Percentiles rank a stretch among this genome's conserved stretches.
phyloP scores from a whole-genome alignment of 1,140 invertebrate species.

The Diuraphis noxia region DNA sequence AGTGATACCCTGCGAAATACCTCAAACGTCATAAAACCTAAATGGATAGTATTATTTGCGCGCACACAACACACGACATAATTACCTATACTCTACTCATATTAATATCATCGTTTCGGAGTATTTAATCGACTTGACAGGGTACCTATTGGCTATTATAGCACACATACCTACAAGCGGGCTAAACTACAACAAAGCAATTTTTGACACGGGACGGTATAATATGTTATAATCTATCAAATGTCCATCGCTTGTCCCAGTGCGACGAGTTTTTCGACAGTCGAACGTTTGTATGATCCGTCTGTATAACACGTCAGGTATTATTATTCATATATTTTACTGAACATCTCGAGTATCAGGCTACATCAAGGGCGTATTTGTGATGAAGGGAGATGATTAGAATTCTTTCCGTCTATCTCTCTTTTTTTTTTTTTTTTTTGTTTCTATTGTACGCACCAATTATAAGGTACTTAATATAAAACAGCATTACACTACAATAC shows the following conservation, averaged over 20 bases:
- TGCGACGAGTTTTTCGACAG: background rate
- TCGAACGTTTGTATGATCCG: background rate
- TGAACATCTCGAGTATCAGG: background rate
- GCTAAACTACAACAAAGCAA: background rate
- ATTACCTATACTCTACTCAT: background rate
- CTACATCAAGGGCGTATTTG: background rate
- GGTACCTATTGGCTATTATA: background rate
- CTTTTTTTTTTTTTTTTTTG: background rate
- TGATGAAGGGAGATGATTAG: background rate
- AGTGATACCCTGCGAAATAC: background rate
- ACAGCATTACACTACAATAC: background rate
- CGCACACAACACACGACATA: background rate
- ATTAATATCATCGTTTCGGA: background rate
- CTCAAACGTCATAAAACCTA: background rate
- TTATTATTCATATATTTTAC: constrained; percentile 2
- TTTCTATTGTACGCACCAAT: background rate
- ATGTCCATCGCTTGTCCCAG: background rate
- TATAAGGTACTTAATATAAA: background rate
- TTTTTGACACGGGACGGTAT: background rate
- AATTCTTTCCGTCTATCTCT: too few relatives aligned
- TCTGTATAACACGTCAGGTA: background rate
- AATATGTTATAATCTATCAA: background rate
- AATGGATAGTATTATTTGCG: background rate
- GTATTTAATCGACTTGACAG: background rate
- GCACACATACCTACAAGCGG: background rate